phyloP scores from a whole-genome alignment of 2,888 invertebrate genomes.

The Atethmia centrago region DNA sequence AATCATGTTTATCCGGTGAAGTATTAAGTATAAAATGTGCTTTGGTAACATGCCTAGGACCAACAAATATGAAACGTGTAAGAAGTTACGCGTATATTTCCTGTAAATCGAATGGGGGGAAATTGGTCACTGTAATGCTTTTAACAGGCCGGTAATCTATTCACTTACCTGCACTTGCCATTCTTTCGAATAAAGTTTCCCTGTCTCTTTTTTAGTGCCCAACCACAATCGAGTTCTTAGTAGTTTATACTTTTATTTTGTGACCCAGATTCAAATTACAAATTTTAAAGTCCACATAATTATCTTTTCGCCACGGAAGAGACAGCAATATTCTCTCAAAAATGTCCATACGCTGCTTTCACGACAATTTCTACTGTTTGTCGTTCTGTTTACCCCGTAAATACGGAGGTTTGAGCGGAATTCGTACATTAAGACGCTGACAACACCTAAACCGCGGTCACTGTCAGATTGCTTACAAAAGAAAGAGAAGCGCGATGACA shows the following conservation, averaged over 20 bases:
- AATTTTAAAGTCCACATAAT: constrained; percentile 18
- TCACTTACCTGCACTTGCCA: constrained; percentile 30
- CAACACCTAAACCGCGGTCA: too few species aligned
- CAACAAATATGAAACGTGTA: constrained; percentile 32
- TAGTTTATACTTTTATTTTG: constrained; percentile 8
- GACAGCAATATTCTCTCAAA: constrained; percentile 5
- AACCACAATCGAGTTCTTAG: constrained; percentile 11
- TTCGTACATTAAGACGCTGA: constrained; percentile 12
- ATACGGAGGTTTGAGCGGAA: constrained; percentile 1
- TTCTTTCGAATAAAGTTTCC: constrained; percentile 7
- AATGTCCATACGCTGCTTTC: constrained; percentile 31
- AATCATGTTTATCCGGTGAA: constrained; percentile 30
- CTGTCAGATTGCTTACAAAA: too few species aligned
- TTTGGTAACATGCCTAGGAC: constrained; percentile 29
- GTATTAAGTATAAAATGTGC: constrained; percentile 7
- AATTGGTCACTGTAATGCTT: constrained; percentile 44
- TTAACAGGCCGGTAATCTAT: constrained; percentile 35
- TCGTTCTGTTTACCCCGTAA: constrained; percentile 22
- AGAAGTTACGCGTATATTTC: constrained; percentile 49
- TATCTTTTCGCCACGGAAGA: constrained; percentile 19
- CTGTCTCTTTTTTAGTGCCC: constrained; percentile 24
- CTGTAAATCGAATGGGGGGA: constrained; percentile 38
- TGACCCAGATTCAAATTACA: constrained; percentile 27
- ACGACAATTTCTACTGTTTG: constrained; percentile 35
- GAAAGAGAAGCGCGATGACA: too few species aligned